phyloP scores from a whole-genome alignment of 1,140 invertebrate genomes.

The Penaeus indicus region DNA sequence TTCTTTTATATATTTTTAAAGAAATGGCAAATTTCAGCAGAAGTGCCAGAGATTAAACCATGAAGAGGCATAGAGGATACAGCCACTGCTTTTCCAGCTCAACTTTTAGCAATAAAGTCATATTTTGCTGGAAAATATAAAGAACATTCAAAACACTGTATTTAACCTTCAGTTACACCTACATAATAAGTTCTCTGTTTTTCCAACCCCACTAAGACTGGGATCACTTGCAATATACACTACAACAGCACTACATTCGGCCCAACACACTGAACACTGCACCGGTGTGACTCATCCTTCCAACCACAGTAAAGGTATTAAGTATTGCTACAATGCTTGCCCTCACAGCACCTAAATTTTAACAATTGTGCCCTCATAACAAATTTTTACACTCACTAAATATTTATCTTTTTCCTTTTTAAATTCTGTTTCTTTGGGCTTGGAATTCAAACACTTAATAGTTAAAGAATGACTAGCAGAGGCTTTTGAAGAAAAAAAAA shows the following conservation, averaged over 20 bases:
- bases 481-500: constrained; percentile 52
- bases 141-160: too few relatives aligned
- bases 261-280: constrained; percentile 21
- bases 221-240: constrained; percentile 21
- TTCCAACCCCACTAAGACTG: neutral
- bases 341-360: constrained; percentile 46
- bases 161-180: too few relatives aligned
- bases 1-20: too few relatives aligned
- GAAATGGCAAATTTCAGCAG: too few relatives aligned
- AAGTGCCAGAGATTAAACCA: too few relatives aligned
- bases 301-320: constrained; percentile 9
- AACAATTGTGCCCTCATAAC: constrained; percentile 38
- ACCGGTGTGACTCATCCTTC: constrained; percentile 36
- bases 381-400: constrained; percentile 11
- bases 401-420: constrained; percentile 22
- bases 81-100: too few relatives aligned
- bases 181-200: too few relatives aligned
- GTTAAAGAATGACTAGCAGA: constrained; percentile 63
- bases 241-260: constrained; percentile 29
- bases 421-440: constrained; percentile 55
- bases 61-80: too few relatives aligned
- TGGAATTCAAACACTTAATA: constrained; percentile 53
- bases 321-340: constrained; percentile 28
- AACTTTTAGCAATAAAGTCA: too few relatives aligned
- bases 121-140: too few relatives aligned